These are phyloP conservation scores for Danionella cerebrum DNA, from an alignment of 2,113 vertebrate species.

Conservation along the genomic window DNA sequence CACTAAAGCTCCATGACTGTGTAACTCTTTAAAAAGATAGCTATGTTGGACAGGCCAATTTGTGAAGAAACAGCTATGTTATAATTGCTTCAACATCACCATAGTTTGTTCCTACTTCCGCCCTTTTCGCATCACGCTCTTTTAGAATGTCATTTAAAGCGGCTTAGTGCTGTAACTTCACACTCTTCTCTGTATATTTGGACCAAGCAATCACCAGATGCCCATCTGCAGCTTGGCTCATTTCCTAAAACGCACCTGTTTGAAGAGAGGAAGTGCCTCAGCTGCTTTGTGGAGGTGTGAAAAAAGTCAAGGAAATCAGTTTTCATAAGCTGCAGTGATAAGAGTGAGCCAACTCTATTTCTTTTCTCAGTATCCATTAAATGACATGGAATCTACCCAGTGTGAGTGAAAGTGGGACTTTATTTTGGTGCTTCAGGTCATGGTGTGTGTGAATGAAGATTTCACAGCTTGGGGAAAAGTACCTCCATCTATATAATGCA, in stretches of 20 bases:
- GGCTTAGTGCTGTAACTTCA: background rate
- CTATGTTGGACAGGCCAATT: constrained; percentile 22
- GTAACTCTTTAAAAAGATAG: constrained; percentile 16
- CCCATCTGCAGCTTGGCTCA: constrained; percentile 9
- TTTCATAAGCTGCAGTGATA: background rate
- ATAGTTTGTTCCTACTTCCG: constrained; percentile 21
- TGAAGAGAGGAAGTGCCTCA: constrained; percentile 7
- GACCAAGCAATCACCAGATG: constrained; percentile 15
- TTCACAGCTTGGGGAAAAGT: constrained; percentile 3
- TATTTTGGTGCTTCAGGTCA: background rate
- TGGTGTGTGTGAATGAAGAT: constrained; percentile 10
- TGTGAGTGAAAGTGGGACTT: background rate
- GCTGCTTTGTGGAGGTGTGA: background rate
- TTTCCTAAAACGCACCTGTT: constrained; percentile 32
- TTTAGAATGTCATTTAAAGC: constrained; percentile 20
- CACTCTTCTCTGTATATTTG: constrained; percentile 15
- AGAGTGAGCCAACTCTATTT: constrained; percentile 1
- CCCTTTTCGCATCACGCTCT: background rate
- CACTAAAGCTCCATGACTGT: constrained; percentile 21
- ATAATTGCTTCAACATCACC: constrained; percentile 24
- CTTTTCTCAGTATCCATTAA: background rate
- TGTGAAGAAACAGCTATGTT: constrained; percentile 8
- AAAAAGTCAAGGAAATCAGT: background rate
- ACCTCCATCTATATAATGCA: background rate
- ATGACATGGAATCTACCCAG: constrained; percentile 6